Evolutionary conservation across 2,113 vertebrate genomes (phyloP).

Genomic region (Astatotilapia flaviijosephi): DNA sequence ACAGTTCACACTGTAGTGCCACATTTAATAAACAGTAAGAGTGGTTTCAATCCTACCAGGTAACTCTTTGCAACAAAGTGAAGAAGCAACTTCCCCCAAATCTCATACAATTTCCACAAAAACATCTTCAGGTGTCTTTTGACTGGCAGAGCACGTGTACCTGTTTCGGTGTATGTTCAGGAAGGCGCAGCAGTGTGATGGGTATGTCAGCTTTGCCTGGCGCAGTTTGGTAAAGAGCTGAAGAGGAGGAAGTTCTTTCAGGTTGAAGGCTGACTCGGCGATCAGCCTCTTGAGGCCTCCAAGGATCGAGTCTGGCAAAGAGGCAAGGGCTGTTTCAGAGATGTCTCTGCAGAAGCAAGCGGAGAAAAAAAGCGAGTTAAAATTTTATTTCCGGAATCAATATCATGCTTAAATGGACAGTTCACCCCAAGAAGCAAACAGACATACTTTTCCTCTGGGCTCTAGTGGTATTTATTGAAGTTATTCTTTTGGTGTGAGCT

Average conservation of each 20-base stretch:
- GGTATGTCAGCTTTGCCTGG: conserved; percentile 87
- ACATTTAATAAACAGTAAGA: background rate
- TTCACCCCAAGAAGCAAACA: background rate
- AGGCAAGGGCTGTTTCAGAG: conserved; percentile 82
- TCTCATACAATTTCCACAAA: background rate
- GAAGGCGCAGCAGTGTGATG: conserved; percentile 94
- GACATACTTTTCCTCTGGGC: background rate
- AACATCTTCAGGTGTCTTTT: background rate
- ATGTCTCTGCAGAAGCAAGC: conserved; percentile 78
- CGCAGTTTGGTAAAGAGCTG: conserved; percentile 77
- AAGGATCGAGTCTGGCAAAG: conserved; percentile 81
- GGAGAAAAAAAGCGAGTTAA: background rate
- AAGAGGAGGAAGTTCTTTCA: conserved; percentile 84
- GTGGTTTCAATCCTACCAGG: background rate
- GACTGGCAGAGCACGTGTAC: background rate
- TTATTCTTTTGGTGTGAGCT: background rate
- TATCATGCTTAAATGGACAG: background rate
- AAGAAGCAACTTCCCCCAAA: background rate
- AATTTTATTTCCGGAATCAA: background rate
- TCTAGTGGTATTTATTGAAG: background rate
- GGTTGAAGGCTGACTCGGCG: conserved; percentile 75
- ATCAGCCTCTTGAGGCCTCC: conserved; percentile 77
- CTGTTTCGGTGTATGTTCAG: conserved; percentile 74
- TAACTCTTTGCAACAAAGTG: background rate
- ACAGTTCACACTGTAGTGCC: background rate